Base-by-base conservation (phyloP, 64 coral and sea anemone genomes). In the Stichodactyla helianthus region DNA sequence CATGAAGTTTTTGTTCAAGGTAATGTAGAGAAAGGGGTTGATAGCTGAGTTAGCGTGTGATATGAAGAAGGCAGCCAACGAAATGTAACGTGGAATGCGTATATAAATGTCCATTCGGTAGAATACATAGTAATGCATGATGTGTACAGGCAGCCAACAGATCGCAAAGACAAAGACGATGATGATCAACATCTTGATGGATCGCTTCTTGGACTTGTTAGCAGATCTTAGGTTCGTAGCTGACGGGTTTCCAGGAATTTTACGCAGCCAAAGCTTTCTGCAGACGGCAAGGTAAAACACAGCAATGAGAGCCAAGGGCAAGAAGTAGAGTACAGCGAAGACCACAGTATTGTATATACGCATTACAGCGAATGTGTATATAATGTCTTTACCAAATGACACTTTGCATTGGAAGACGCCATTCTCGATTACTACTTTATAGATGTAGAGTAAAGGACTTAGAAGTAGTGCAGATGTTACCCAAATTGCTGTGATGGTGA, bases 11-110 rank as follows among this genome's bases (percentile, higher is more conserved):
- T 64, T 91, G 28, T 91, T 94, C 44, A 94, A 63, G 13, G 31
- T 83, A 58, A 94, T 91, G 57, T 94, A 94, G 2, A 94, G 79
- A n/a, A 88, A 94, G 2, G 93, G 93, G n/a, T 94, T 94, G 11
- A 94, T 85, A 7, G 93, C 71, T 11, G 89, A 91, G 52, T 95
- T 91, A 0, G 74, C 89, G 22, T 95, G 93, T 17, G 89, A 85
- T 16, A 91, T 50, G 26, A 83, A 87, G 55, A 91, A 91, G 1
- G 89, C 86, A 15, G 51, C 55, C 5, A 88, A 50, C 0, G 26
- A 22, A 22, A 65, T 20, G 19, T 51, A 81, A 4, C 20, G 18
- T 7, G 89, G 86, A 50, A 88, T 51, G 5, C 50, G 18, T 11
- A 44, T n/a, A 59, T 77, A 95, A 1, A 54, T 67, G 56, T 77